Evolutionary conservation across 2,113 vertebrate genomes (phyloP).

Genomic region (Osmerus mordax): DNA sequence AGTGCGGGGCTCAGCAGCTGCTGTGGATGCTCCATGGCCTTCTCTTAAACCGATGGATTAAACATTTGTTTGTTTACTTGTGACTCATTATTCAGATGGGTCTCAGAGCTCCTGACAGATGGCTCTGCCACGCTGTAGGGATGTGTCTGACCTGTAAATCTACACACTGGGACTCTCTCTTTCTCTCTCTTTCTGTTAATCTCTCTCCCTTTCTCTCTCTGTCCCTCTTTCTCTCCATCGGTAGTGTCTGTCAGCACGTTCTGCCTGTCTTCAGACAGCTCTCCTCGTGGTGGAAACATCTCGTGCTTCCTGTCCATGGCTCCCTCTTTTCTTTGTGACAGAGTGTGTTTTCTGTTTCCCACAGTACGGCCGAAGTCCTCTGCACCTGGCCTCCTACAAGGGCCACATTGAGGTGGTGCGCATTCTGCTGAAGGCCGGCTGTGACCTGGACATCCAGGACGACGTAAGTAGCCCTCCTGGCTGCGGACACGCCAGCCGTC

Average conservation of each 20-base stretch:
- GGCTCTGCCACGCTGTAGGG: neutral
- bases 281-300: too few species aligned
- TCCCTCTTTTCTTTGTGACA: conserved; percentile 4
- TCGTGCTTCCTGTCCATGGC: too few species aligned
- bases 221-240: too few species aligned
- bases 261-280: too few species aligned
- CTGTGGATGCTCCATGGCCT: conserved; percentile 26
- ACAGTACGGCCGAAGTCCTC: conserved; percentile 90
- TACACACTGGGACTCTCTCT: neutral
- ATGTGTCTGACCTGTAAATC: neutral
- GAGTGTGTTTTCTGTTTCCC: conserved; percentile 50
- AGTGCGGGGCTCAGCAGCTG: conserved; percentile 22
- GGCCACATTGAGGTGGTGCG: conserved; percentile 88
- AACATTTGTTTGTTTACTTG: conserved; percentile 45
- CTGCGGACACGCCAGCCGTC: too few species aligned
- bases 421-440: conserved; percentile 92
- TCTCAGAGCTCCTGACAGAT: conserved; percentile 6
- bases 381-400: conserved; percentile 93
- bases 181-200: too few species aligned
- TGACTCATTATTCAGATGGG: conserved; percentile 33
- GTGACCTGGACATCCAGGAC: conserved; percentile 93
- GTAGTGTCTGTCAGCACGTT: too few species aligned
- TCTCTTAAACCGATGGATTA: conserved; percentile 39
- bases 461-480: conserved; percentile 79
- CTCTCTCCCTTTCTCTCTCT: too few species aligned